Conservation (phyloP, 1,140 invertebrate genomes). For the Danaus plexippus region DNA sequence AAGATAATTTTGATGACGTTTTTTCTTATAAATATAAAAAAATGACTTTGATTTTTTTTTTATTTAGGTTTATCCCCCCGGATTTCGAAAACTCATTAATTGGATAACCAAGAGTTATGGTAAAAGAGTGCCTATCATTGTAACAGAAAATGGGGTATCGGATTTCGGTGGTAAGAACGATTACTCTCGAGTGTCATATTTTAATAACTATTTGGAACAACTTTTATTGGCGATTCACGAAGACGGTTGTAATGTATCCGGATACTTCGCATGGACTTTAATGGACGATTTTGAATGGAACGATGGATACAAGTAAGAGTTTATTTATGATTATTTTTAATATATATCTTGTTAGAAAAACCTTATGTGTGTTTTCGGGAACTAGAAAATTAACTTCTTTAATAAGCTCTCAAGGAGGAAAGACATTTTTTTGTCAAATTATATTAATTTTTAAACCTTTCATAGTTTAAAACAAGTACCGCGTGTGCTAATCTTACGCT, state of each 20-base stretch:
- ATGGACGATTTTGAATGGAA: slow-evolving; percentile 85
- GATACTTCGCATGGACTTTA: slow-evolving; percentile 81
- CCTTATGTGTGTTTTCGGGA: too few relatives aligned
- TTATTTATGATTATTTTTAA: too few relatives aligned
- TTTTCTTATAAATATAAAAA: background rate
- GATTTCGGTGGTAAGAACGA: slow-evolving; percentile 63
- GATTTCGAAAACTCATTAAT: slow-evolving; percentile 78
- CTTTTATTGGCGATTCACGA: slow-evolving; percentile 60
- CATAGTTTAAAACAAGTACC: too few relatives aligned
- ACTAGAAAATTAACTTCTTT: too few relatives aligned
- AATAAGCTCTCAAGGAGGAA: too few relatives aligned
- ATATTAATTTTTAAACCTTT: too few relatives aligned
- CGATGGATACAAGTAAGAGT: slow-evolving; percentile 55
- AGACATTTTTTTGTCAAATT: too few relatives aligned
- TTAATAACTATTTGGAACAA: slow-evolving; percentile 75
- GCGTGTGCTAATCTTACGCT: too few relatives aligned
- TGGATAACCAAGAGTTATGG: slow-evolving; percentile 80
- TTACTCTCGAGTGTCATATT: slow-evolving; percentile 71
- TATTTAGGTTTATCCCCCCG: slow-evolving; percentile 75
- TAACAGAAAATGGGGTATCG: slow-evolving; percentile 81
- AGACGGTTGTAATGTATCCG: slow-evolving; percentile 78
- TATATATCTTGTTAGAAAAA: too few relatives aligned
- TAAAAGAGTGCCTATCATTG: slow-evolving; percentile 74
- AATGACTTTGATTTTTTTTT: slow-evolving; percentile 13
- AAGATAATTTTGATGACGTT: too few relatives aligned